These are phyloP conservation scores for Malurus cyaneus DNA, from an alignment of 2,113 vertebrate species.

Conservation along the genomic window DNA sequence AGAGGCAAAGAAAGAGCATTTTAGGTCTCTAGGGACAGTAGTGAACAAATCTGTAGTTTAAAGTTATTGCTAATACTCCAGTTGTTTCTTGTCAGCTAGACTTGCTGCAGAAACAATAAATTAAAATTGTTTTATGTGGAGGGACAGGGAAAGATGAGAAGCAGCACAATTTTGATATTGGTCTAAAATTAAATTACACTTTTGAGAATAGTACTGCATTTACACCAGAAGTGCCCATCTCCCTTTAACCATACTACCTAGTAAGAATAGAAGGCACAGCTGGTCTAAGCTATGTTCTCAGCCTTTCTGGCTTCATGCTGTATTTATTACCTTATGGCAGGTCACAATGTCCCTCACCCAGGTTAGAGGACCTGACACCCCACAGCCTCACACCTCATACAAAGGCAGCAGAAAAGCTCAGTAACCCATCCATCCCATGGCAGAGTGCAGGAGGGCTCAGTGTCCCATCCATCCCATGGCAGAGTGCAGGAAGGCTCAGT, in stretches of 20 bases:
- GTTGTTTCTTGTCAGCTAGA: neutral
- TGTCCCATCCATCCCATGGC: neutral
- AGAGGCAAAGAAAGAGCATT: neutral
- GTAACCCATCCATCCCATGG: neutral
- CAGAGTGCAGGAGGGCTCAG: neutral
- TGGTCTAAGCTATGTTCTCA: fast-evolving
- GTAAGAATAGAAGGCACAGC: neutral
- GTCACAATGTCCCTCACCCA: neutral
- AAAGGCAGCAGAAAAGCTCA: neutral
- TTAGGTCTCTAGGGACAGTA: neutral
- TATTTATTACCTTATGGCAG: neutral
- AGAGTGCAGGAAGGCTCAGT: neutral
- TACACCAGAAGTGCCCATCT: neutral
- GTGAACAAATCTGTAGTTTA: neutral
- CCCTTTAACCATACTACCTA: neutral
- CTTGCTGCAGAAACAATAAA: neutral
- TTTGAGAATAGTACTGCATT: neutral
- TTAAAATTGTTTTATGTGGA: neutral
- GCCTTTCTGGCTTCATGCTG: neutral
- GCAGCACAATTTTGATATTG: neutral
- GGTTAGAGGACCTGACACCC: neutral
- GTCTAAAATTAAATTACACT: neutral
- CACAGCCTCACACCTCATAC: neutral
- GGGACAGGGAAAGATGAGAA: neutral
- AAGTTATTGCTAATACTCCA: neutral